Percentiles rank a stretch among this genome's conserved stretches.
phyloP scores from a whole-genome alignment of 2,113 vertebrate species.

The Lepisosteus oculatus region DNA sequence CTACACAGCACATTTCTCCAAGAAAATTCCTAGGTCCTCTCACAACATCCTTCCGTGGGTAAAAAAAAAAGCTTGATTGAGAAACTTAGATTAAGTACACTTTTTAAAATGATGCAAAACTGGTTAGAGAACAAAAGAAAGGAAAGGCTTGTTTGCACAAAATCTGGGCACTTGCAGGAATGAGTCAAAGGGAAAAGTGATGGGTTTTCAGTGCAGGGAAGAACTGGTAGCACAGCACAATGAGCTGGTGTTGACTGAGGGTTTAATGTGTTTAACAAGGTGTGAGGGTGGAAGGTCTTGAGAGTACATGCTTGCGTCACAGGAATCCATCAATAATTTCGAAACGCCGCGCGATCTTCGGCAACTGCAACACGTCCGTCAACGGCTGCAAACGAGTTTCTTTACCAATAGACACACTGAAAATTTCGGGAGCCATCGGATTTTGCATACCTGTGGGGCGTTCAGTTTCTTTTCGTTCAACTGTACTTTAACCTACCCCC shows the following conservation, averaged over 20 bases:
- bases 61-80: neutral
- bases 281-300: neutral
- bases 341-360: no score
- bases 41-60: no score
- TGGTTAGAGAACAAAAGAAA: neutral
- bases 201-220: neutral
- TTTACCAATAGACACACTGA: no score
- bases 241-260: conserved; percentile 1
- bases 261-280: neutral
- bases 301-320: neutral
- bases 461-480: no score
- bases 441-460: no score
- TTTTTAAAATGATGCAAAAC: neutral
- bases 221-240: neutral
- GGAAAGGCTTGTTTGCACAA: conserved; percentile 3
- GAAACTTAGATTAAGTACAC: neutral
- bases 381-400: no score
- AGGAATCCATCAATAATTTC: neutral
- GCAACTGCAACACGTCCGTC: no score
- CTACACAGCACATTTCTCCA: no score
- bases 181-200: neutral
- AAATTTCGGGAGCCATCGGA: no score
- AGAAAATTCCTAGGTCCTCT: no score
- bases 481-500: no score
- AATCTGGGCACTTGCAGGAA: neutral